These are phyloP conservation scores for Cephalopholis sonnerati DNA, from an alignment of 2,113 vertebrate genomes.

Conservation along the genomic window DNA sequence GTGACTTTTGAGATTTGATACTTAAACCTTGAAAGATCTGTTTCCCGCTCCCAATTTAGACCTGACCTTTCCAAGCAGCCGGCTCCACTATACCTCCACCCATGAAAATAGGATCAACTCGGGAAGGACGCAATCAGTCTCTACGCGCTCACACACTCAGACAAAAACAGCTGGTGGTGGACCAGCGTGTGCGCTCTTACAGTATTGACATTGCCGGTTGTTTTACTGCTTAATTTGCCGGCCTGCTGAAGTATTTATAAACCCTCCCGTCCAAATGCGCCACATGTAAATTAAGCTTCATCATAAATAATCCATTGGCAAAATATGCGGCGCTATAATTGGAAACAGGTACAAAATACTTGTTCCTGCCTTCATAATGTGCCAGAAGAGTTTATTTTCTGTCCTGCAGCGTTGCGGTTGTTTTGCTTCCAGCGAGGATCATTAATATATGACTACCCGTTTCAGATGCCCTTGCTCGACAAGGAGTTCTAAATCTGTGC, in stretches of 20 bases:
- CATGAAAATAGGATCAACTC: slow-evolving; percentile 51
- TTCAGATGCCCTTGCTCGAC: slow-evolving; percentile 71
- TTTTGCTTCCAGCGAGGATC: slow-evolving; percentile 54
- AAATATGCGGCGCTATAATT: slow-evolving; percentile 32
- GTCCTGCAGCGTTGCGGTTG: slow-evolving; percentile 35
- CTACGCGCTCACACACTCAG: background rate
- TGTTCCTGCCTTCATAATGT: slow-evolving; percentile 41
- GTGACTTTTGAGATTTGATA: slow-evolving; percentile 76
- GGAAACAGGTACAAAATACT: slow-evolving; percentile 63
- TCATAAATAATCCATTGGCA: slow-evolving; percentile 64
- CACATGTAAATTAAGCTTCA: slow-evolving; percentile 61
- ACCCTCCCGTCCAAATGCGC: slow-evolving; percentile 27
- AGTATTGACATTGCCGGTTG: slow-evolving; percentile 46
- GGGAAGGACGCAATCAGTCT: slow-evolving; percentile 50
- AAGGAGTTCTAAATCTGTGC: slow-evolving; percentile 69
- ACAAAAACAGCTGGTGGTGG: slow-evolving; percentile 26
- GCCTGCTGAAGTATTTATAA: slow-evolving; percentile 68
- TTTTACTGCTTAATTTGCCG: slow-evolving; percentile 57
- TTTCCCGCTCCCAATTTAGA: slow-evolving; percentile 73
- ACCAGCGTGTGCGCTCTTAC: slow-evolving; percentile 8
- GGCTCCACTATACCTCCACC: slow-evolving; percentile 34
- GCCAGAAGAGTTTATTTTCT: slow-evolving; percentile 42
- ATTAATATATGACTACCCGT: slow-evolving; percentile 68
- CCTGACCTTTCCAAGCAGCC: slow-evolving; percentile 72
- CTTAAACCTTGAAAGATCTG: slow-evolving; percentile 70